These are phyloP conservation scores for Mayetiola destructor DNA, from an alignment of 2,888 invertebrate species.

Conservation along the genomic window DNA sequence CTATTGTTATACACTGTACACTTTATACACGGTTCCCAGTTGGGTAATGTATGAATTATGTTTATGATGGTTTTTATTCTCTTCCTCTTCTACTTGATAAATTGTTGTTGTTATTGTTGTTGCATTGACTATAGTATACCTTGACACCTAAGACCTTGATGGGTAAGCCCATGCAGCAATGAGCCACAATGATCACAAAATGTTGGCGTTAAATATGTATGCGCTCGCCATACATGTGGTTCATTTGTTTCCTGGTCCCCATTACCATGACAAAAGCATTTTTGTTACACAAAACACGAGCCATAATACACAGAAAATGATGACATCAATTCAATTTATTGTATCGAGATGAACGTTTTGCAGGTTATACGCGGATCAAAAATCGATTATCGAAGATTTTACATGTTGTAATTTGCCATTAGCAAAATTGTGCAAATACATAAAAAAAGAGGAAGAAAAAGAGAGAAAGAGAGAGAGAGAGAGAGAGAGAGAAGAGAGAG, in stretches of 20 bases:
- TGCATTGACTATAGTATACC: slow-evolving; percentile 44
- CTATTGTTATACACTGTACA: no score
- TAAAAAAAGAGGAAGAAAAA: neutral
- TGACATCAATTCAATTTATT: no score
- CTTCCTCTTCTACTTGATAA: neutral
- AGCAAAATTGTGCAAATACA: neutral
- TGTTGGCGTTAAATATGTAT: slow-evolving; percentile 84
- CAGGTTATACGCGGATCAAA: no score
- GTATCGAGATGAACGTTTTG: no score
- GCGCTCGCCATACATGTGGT: slow-evolving; percentile 81
- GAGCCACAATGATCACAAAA: slow-evolving; percentile 98
- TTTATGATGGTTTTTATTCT: neutral
- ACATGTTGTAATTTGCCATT: neutral
- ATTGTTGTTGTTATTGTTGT: no score
- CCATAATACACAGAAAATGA: no score
- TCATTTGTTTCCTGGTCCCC: slow-evolving; percentile 65
- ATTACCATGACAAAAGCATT: no score
- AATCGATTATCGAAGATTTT: neutral
- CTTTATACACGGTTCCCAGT: no score
- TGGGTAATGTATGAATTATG: no score
- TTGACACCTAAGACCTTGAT: slow-evolving; percentile 82
- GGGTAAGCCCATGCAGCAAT: slow-evolving; percentile 83
- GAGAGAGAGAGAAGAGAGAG: neutral
- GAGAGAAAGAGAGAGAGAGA: neutral
- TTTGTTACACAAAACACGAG: no score